Evolutionary conservation across 2,888 invertebrate genomes (phyloP).

Genomic region (Acronicta psi): DNA sequence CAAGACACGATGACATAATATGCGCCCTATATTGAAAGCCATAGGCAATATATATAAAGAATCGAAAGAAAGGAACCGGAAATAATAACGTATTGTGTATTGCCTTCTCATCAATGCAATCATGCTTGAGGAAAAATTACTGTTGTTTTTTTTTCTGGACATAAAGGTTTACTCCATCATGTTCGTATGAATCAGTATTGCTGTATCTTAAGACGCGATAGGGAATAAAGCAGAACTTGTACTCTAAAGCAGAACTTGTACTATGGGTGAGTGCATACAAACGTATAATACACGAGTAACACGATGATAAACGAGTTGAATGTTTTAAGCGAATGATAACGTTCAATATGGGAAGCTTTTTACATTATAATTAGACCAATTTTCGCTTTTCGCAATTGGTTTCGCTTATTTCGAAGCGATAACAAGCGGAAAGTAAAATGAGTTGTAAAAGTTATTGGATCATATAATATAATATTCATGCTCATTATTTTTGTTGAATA

Average conservation of each 20-base stretch:
- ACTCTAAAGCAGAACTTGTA: too few relatives aligned
- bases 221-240: too few relatives aligned
- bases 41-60: not conserved
- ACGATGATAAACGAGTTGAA: not conserved
- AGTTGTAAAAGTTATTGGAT: not conserved
- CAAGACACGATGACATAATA: too few relatives aligned
- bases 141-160: too few relatives aligned
- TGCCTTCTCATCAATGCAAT: too few relatives aligned
- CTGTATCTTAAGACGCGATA: too few relatives aligned
- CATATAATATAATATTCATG: not conserved
- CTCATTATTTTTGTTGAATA: not conserved
- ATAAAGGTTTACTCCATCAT: not conserved
- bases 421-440: slow-evolving; percentile 13
- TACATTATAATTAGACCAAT: slow-evolving; percentile 19
- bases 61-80: not conserved
- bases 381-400: slow-evolving; percentile 13
- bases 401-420: slow-evolving; percentile 10
- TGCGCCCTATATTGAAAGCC: too few relatives aligned
- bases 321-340: slow-evolving; percentile 3
- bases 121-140: too few relatives aligned
- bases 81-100: not conserved
- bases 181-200: too few relatives aligned
- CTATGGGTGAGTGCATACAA: too few relatives aligned
- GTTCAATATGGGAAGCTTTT: slow-evolving; percentile 8
- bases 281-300: too few relatives aligned